Evolutionary conservation across 2,888 invertebrate genomes (phyloP), one percentile per base, ranked within the genome.

Genomic region (Cataglyphis rosenhaueri): DNA sequence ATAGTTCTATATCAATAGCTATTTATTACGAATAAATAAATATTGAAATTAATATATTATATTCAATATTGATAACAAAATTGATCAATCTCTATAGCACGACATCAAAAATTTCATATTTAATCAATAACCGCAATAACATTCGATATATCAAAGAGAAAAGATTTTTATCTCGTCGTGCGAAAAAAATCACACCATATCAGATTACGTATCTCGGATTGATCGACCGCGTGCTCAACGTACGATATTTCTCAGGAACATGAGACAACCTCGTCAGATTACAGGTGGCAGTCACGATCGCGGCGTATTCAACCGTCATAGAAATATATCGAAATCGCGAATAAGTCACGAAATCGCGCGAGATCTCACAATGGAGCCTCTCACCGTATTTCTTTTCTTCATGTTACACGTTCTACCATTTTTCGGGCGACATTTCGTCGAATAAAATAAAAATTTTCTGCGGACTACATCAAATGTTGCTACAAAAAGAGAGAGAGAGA

Each of bases 211-310:
- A 66, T 70, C 70, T 41, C 18, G 21, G 70, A 79, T 79, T 79
- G 78, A 79, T 79, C 70, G 78, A 12, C 78, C 44, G 70, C 78
- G 59, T 70, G 78, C 32, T 44, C 59, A 44, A 21, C 18, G 44
- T 25, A 21, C 70, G 62, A 41, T 79, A 79, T 79, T 79, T 79
- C 78, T 48, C 78, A 12, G 59, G 59, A 79, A 79, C 35, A 61
- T 59, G 70, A 79, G 78, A 79, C 78, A 70, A 48, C 78, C 41
- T 79, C 35, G 78, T 79, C 78, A 59, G 59, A 79, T 79, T 79
- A 70, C 78, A 48, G 59, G 44, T 68, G 57, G 44, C 59, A 70
- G 78, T 79, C 78, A 70, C 59, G 70, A 79, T 79, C 78, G 78
- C 18, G 44, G 15, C 35, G 32, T 68, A 78, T 78, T 70, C 78